Evolutionary conservation across 2,113 vertebrate genomes (phyloP), one percentile per base, ranked within the genome.

Genomic region (Zapornia atra): DNA sequence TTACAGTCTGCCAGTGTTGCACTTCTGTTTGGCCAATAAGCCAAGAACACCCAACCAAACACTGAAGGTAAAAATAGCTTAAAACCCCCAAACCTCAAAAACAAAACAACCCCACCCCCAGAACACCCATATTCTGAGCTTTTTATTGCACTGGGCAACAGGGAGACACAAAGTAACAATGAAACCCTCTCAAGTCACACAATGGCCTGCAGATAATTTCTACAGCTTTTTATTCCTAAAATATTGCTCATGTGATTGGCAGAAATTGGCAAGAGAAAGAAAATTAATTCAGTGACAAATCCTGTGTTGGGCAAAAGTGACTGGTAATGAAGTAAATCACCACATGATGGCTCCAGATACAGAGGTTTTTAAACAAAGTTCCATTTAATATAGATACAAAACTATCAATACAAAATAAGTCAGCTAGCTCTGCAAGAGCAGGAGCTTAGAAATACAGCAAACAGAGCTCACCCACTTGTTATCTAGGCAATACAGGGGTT

Each of bases 251-350:
- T 12, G 17, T 9, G 40, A 60, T 15, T 34, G 50, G 33, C 22
- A 61, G 36, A 71, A 93, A 88, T 10, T 13, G 36, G 5, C 63
- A 76, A 68, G 40, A 71, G 28, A 73, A 77, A 63, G 33, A 72
- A 80, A 94, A 76, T 2, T 0, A 9, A 36, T 51, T 88, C 12
- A 31, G 1, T 48, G 70, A 46, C 11, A 75, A 64, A 56, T 16
- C 40, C 4, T 0, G 0, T 1, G 5, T 3, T 60, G 12, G 13
- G 50, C 2, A 66, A 81, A 53, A 88, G 14, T 16, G 18, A 54
- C 42, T n/a, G n/a, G 60, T 40, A 90, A 90, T 36, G 34, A 81
- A 59, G n/a, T 42, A 60, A 76, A 65, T 44, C n/a, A 40, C 90
- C 94, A 93, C 80, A 84, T 0, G 77, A 59, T 90, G 88, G 82